Percentiles rank a stretch among this genome's conserved stretches.
phyloP scores from a whole-genome alignment of 2,888 invertebrate genomes.

The Caradrina kadenii region DNA sequence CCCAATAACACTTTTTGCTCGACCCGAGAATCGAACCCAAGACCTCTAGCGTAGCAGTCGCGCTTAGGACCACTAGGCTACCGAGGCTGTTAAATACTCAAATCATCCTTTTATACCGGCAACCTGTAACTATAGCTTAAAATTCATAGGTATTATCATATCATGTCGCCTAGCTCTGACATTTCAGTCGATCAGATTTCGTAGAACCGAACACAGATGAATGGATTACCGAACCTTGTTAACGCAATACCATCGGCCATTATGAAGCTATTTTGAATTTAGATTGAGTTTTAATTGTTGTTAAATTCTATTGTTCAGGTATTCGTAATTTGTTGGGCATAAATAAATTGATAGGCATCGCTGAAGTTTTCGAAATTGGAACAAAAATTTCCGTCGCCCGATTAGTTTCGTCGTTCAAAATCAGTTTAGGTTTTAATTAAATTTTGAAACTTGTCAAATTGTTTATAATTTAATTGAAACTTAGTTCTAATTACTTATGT shows the following conservation, averaged over 20 bases:
- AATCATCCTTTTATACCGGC: too few species aligned
- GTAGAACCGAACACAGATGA: slow-evolving; percentile 28
- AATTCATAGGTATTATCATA: background rate
- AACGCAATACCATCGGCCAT: slow-evolving; percentile 52
- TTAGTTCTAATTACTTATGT: background rate
- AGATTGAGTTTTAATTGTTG: slow-evolving; percentile 65
- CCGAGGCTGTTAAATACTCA: too few species aligned
- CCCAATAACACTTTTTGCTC: too few species aligned
- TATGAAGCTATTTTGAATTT: slow-evolving; percentile 64
- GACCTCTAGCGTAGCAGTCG: too few species aligned
- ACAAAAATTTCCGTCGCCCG: slow-evolving; percentile 17
- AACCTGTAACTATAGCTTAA: too few species aligned
- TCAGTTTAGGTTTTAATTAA: background rate
- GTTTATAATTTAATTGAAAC: background rate
- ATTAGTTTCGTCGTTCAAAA: slow-evolving; percentile 24
- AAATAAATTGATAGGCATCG: slow-evolving; percentile 52
- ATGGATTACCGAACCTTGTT: slow-evolving; percentile 51
- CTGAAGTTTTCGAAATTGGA: slow-evolving; percentile 22
- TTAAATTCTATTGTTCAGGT: slow-evolving; percentile 50
- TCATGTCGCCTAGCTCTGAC: background rate
- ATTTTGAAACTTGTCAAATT: background rate
- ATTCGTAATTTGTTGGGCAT: slow-evolving; percentile 50
- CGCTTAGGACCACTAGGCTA: too few species aligned
- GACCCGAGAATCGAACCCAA: too few species aligned
- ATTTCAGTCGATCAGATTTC: slow-evolving; percentile 30